These are phyloP conservation scores for Ibycter americanus DNA, from an alignment of 2,797 vertebrate genomes.

Conservation along the genomic window DNA sequence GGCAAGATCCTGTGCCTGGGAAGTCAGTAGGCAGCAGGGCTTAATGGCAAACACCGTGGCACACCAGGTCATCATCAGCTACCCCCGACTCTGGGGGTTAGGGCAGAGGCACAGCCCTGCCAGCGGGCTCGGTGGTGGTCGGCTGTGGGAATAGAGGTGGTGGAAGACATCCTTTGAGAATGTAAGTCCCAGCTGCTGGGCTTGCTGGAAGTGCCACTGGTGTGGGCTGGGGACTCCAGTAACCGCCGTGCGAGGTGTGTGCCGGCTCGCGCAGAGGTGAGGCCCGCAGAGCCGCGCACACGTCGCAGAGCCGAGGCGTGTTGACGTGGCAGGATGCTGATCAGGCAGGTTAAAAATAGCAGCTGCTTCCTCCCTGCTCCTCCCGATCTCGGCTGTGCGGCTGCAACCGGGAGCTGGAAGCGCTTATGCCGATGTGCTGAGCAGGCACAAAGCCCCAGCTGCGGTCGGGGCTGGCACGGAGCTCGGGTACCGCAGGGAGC, in stretches of 20 bases:
- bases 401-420: neutral
- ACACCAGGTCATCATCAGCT: neutral
- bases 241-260: fast-evolving
- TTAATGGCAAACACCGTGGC: neutral
- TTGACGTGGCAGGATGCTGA: constrained; percentile 6
- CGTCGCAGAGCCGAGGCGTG: neutral
- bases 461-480: neutral
- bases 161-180: neutral
- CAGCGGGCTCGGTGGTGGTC: neutral
- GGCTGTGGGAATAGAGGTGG: neutral
- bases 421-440: neutral
- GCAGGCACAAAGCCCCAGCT: neutral
- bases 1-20: neutral
- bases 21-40: no score
- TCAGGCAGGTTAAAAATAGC: constrained; percentile 34
- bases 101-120: neutral
- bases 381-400: neutral
- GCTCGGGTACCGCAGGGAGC: neutral
- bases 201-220: neutral
- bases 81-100: neutral
- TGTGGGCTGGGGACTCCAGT: neutral
- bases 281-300: neutral
- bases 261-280: neutral
- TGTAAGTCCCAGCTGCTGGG: neutral
- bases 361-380: neutral